phyloP scores from a whole-genome alignment of 2,888 invertebrate species.

The Phyto melanocephala region DNA sequence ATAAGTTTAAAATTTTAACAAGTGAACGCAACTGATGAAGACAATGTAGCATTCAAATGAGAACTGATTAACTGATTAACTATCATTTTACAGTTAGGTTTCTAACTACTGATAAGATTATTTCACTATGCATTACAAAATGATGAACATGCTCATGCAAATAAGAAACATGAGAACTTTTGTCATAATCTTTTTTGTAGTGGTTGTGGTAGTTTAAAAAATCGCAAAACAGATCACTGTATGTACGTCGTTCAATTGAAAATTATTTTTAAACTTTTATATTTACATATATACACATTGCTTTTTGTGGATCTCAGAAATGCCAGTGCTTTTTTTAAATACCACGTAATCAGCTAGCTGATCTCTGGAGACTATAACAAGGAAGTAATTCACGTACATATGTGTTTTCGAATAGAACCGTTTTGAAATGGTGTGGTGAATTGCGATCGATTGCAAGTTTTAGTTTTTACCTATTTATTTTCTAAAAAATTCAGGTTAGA shows the following conservation, averaged over 20 bases:
- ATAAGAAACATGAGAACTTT: neutral
- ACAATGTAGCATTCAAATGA: neutral
- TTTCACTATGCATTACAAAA: neutral
- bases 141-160: neutral
- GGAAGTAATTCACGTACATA: no score
- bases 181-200: neutral
- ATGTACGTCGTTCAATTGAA: neutral
- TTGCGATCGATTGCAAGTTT: no score
- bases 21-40: neutral
- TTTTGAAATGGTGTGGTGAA: no score
- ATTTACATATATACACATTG: no score
- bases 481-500: no score
- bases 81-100: neutral
- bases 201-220: neutral
- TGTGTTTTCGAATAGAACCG: no score
- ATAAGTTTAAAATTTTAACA: neutral
- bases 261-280: neutral
- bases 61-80: constrained; percentile 4
- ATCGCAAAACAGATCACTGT: no score
- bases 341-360: no score
- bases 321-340: no score
- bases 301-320: no score
- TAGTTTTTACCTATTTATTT: no score
- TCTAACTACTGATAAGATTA: constrained; percentile 27
- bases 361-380: no score